These are phyloP conservation scores for Bombyx mandarina DNA, from an alignment of 1,140 invertebrate genomes.

Conservation along the genomic window DNA sequence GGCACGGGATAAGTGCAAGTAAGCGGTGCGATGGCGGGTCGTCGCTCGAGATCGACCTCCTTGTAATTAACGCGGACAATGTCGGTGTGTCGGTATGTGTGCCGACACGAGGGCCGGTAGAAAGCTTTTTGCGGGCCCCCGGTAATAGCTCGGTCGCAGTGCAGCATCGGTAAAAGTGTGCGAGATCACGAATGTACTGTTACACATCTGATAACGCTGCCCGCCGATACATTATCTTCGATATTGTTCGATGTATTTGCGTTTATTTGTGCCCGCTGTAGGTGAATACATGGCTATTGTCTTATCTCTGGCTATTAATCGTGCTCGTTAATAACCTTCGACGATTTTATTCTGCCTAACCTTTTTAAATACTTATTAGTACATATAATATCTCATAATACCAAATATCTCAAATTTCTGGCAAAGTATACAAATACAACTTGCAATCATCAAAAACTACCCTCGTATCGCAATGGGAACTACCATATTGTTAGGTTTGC, in stretches of 20 bases:
- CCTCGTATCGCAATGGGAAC: too few relatives aligned
- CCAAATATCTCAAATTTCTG: too few relatives aligned
- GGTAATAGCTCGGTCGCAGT: slow-evolving; percentile 14
- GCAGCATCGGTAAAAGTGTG: slow-evolving; percentile 17
- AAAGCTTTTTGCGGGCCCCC: slow-evolving; percentile 32
- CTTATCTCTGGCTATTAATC: slow-evolving; percentile 30
- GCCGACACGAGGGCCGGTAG: slow-evolving; percentile 25
- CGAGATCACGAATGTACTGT: slow-evolving; percentile 37
- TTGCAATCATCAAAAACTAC: too few relatives aligned
- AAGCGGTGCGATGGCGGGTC: slow-evolving; percentile 17
- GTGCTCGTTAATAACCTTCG: neutral
- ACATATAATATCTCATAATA: too few relatives aligned
- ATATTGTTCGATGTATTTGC: slow-evolving; percentile 32
- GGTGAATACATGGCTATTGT: slow-evolving; percentile 33
- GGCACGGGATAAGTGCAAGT: slow-evolving; percentile 20
- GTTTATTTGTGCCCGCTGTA: slow-evolving; percentile 21
- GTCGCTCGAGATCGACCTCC: slow-evolving; percentile 10
- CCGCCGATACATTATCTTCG: slow-evolving; percentile 36
- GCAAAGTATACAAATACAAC: too few relatives aligned
- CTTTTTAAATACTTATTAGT: too few relatives aligned
- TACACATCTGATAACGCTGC: slow-evolving; percentile 40
- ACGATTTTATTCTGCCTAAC: neutral
- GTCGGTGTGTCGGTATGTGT: slow-evolving; percentile 30
- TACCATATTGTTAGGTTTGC: too few relatives aligned
- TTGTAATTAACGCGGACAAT: slow-evolving; percentile 27